Base-by-base conservation (phyloP, 2,797 vertebrate species). In the Heteromormyrus szaboi region DNA sequence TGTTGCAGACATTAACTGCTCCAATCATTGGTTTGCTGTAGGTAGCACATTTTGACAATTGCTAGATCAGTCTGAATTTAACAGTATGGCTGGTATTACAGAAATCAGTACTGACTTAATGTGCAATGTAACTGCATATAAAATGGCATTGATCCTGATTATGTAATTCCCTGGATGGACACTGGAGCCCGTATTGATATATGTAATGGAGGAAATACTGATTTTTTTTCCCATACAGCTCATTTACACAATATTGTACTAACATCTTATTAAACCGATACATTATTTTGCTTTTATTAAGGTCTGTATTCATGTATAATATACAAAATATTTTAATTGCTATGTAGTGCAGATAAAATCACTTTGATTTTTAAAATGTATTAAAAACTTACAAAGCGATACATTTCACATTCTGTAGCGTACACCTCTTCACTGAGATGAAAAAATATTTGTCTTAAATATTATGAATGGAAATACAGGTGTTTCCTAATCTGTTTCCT, bases 291-390 rank as follows among this genome's bases (percentile, higher is more conserved):
- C 50, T 89, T 85, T 72, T 72, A 41, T 56, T 41, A 85, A 50
- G 54, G 9, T 72, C 83, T 85, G 33, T 54, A 79, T 88, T 89
- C 50, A 72, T 62, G 33, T 85, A 53, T 59, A 85, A 37, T 89
- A 86, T 72, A 86, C 84, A 88, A 89, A 89, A 86, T 89, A 89
- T 19, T 89, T 59, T 41, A n/a, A 53, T 68, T 65, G 65, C 29
- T 89, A 50, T 89, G 48, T 89, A 29, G 84, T 85, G 46, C 81
- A 84, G 81, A 62, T 85, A 25, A 85, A 51, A 85, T 85, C 9
- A 50, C 54, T 88, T 88, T 50, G 81, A 89, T 25, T 86, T 81
- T 89, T 72, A 72, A 88, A 85, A 89, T 17, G 17, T 44, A 46
- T 72, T 50, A 68, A 41, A 88, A 84, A 84, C 51, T 48, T 25